Evolutionary conservation across 2,888 invertebrate species (phyloP).

Genomic region (Spisula solida): DNA sequence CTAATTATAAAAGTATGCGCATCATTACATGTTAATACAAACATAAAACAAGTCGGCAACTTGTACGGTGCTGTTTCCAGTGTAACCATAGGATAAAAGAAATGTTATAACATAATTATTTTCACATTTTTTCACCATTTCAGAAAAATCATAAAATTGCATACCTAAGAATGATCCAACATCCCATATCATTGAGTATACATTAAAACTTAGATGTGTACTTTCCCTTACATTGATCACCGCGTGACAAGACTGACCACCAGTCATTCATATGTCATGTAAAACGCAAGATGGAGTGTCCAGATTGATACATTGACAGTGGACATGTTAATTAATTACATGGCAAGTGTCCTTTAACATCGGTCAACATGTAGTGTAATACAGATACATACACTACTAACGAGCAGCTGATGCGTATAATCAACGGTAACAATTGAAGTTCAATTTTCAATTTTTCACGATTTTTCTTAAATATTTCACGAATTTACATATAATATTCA

Average conservation of each 20-base stretch:
- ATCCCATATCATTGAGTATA: not conserved
- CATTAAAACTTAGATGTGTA: not conserved
- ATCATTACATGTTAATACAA: too few relatives aligned
- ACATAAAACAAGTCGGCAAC: too few relatives aligned
- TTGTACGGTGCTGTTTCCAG: too few relatives aligned
- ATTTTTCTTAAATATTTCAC: too few relatives aligned
- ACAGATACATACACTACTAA: too few relatives aligned
- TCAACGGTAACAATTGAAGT: too few relatives aligned
- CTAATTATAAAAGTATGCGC: too few relatives aligned
- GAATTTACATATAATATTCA: too few relatives aligned
- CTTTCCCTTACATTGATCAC: not conserved
- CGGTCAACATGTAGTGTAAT: not conserved
- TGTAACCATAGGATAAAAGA: not conserved
- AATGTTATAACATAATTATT: not conserved
- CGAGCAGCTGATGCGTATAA: too few relatives aligned
- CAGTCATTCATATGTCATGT: not conserved
- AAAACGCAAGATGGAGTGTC: not conserved
- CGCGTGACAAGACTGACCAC: not conserved
- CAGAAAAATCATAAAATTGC: too few relatives aligned
- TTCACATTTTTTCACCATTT: too few relatives aligned
- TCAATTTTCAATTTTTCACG: too few relatives aligned
- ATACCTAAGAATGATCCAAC: not conserved
- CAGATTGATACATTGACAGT: not conserved
- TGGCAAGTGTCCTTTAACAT: not conserved
- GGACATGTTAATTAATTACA: conserved; percentile 17